These are phyloP conservation scores for Gonatopus flavifemur DNA, from an alignment of 1,140 invertebrate genomes.

Conservation along the genomic window DNA sequence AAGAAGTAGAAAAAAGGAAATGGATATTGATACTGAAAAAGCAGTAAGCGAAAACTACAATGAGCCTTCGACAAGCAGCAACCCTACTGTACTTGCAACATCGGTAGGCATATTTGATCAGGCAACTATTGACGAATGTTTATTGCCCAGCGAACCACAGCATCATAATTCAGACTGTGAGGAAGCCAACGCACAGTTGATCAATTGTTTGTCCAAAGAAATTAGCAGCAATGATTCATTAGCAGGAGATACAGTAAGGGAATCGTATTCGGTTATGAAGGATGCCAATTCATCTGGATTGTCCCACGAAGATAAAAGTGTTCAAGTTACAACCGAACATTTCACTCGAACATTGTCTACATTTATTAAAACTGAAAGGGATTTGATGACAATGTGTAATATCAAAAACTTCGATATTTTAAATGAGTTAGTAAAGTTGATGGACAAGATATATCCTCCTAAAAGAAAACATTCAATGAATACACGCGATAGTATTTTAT, in stretches of 20 bases:
- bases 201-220: background rate
- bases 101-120: no score
- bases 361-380: constrained; percentile 17
- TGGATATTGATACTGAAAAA: background rate
- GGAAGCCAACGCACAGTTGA: background rate
- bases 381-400: constrained; percentile 18
- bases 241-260: background rate
- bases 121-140: no score
- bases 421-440: constrained; percentile 10
- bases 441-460: background rate
- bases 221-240: background rate
- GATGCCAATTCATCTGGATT: background rate
- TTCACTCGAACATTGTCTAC: constrained; percentile 6
- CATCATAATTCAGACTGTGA: constrained; percentile 1
- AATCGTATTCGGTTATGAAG: background rate
- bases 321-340: constrained; percentile 14
- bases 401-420: constrained; percentile 19
- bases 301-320: constrained; percentile 1
- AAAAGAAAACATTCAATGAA: background rate
- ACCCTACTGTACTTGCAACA: no score
- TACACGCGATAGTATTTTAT: background rate
- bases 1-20: background rate
- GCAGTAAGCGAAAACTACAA: background rate
- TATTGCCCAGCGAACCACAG: background rate
- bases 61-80: background rate